These are phyloP conservation scores for Pipra filicauda DNA, from an alignment of 2,113 vertebrate species.

Conservation along the genomic window DNA sequence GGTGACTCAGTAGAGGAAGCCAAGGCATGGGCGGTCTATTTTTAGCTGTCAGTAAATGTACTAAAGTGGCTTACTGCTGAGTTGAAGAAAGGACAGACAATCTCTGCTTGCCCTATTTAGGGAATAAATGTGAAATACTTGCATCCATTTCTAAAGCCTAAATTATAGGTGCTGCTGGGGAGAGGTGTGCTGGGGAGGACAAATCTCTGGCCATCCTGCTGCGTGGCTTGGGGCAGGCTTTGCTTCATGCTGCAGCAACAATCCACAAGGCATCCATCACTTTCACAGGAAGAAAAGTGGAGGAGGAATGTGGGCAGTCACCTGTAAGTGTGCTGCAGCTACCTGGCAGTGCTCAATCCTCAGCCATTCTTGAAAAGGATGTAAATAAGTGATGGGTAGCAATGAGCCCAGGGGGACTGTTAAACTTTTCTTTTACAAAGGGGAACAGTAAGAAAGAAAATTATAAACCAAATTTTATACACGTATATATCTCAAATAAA, in stretches of 20 bases:
- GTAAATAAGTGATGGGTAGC: neutral
- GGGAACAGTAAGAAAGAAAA: neutral
- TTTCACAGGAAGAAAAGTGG: neutral
- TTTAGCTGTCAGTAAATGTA: slow-evolving; percentile 54
- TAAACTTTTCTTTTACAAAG: neutral
- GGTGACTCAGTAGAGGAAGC: slow-evolving; percentile 43
- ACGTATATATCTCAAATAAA: neutral
- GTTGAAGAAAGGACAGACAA: slow-evolving; percentile 43
- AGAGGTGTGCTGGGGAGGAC: neutral
- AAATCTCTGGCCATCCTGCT: neutral
- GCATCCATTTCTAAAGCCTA: neutral
- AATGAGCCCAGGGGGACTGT: neutral
- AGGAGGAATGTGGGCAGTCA: neutral
- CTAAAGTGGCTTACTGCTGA: slow-evolving; percentile 51
- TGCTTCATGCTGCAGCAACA: neutral
- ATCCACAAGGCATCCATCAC: neutral
- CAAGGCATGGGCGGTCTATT: neutral
- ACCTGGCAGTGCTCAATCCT: neutral
- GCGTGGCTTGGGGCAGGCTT: neutral
- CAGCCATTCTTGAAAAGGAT: neutral
- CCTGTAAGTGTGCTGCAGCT: neutral
- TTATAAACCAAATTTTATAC: neutral
- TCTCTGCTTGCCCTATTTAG: slow-evolving; percentile 60
- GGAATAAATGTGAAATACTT: slow-evolving; percentile 48
- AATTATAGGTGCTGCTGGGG: neutral